Base-by-base conservation (phyloP, 1,140 invertebrate species). In the Metopolophium dirhodum region DNA sequence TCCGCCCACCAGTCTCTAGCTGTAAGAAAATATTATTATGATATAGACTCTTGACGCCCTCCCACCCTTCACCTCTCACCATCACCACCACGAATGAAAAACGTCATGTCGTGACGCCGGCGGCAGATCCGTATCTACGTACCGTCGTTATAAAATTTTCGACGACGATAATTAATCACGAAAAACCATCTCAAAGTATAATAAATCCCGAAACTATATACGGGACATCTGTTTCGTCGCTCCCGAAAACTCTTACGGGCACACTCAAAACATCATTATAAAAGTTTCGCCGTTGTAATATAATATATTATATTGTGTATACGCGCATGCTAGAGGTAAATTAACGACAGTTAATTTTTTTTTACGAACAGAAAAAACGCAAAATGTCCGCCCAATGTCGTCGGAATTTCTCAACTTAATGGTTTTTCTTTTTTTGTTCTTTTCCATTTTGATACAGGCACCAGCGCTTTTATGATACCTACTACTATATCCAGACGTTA, bases 181-280 rank as follows among this genome's bases (percentile, higher is more conserved):
- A n/a, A 20, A 77, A 77, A 77, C 61, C 61, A 77, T 77, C 61
- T 77, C 61, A 77, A 77, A 77, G 61, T 77, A 77, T 77, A 77
- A 77, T 77, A 77, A 77, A 77, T 77, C 61, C 61, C 61, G 61
- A 77, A 77, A 77, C 61, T 77, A 77, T 77, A 77, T 77, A 77
- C 61, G n/a, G 61, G 61, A 77, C 61, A 77, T 77, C 61, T 77
- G 61, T 77, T 77, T 77, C 61, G 61, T 77, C 61, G n/a, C 61
- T 77, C 61, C 61, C 30, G n/a, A 77, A 77, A 77, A 77, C 61
- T 77, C 61, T 77, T 77, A 77, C 61, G 61, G 61, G 61, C 61
- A 77, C 30, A 77, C 61, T n/a, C 61, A 77, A 77, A 77, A 77
- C 61, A 77, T 77, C 61, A 77, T 77, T 77, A 77, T 77, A 77